Conservation (phyloP, 1,140 invertebrate species). For the Pseudomyrmex flavicornis region DNA sequence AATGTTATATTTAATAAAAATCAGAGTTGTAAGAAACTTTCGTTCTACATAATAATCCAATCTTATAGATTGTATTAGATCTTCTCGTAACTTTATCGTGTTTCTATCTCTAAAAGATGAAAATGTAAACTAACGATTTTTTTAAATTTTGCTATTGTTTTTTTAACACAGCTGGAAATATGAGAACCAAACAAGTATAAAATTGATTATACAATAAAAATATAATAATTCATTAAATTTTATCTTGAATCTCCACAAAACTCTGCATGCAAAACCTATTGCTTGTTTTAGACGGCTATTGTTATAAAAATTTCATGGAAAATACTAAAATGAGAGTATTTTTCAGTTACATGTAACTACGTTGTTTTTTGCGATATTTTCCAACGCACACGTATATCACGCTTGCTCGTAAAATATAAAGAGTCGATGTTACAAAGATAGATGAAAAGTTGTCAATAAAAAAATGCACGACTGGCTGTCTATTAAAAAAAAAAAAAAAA, state of each 20-base stretch:
- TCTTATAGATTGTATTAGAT: not conserved
- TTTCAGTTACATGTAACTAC: slow-evolving; percentile 24
- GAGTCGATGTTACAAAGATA: slow-evolving; percentile 16
- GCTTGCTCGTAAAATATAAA: slow-evolving; percentile 36
- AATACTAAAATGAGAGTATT: slow-evolving; percentile 1
- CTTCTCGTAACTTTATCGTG: not conserved
- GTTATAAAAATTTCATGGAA: not conserved
- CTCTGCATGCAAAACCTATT: not conserved
- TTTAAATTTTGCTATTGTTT: too few relatives aligned
- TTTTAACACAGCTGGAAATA: too few relatives aligned
- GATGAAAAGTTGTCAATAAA: slow-evolving; percentile 51
- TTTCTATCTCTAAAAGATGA: not conserved
- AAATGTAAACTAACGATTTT: not conserved
- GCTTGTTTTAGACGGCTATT: not conserved
- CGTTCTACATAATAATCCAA: not conserved
- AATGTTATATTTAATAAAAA: not conserved
- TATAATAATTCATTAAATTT: not conserved
- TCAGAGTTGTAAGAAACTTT: not conserved
- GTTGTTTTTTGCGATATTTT: not conserved
- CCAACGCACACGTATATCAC: slow-evolving; percentile 6
- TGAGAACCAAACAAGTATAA: not conserved
- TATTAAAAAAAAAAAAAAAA: too few relatives aligned
- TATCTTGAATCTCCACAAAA: not conserved
- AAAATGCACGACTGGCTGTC: not conserved
- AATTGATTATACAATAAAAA: not conserved